Base-by-base conservation (phyloP, 2,113 vertebrate genomes). In the Balaeniceps rex region DNA sequence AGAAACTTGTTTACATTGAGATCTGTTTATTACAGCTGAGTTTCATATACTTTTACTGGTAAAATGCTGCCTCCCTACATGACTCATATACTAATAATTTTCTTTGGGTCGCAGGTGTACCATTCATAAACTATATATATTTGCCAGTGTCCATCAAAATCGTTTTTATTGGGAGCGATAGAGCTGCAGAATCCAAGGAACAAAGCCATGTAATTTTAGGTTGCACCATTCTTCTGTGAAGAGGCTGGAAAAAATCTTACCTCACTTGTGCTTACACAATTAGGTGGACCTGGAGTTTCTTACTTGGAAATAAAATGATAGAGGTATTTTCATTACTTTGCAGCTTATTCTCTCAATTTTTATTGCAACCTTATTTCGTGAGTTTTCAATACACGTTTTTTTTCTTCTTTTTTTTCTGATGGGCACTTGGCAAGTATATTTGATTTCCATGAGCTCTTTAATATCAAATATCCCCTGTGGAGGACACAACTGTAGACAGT, bases 101-200 rank as follows among this genome's bases (percentile, higher is more conserved):
- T 55, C 10, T 82, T 79, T 68, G 8, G 18, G 12, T 25, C 94
- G 54, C 58, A 83, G 47, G 34, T 52, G 7, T 72, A 29, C 72
- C 21, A 7, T 69, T 82, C 26, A 4, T 60, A 71, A 84, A 24
- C 24, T 58, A 19, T 24, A 78, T 90, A 21, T 94, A 92, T 83
- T 94, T 94, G 93, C 38, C 66, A 93, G 63, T 85, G 85, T 72
- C 90, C 68, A 86, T 88, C 79, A 90, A 80, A 95, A 91, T 31
- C 1, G 0, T 29, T 82, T 89, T 63, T 49, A 36, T 2, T 61
- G 18, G 47, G 40, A 85, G 29, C 4, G 6, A 57, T 4, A 46
- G 33, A 74, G 40, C 19, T 83, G 31, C 44, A 58, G 70, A 90
- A 61, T 72, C 63, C 33, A 77, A 65, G 63, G 13, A 94, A 72